Evolutionary conservation across 2,113 vertebrate genomes (phyloP).

Genomic region (Hucho hucho): DNA sequence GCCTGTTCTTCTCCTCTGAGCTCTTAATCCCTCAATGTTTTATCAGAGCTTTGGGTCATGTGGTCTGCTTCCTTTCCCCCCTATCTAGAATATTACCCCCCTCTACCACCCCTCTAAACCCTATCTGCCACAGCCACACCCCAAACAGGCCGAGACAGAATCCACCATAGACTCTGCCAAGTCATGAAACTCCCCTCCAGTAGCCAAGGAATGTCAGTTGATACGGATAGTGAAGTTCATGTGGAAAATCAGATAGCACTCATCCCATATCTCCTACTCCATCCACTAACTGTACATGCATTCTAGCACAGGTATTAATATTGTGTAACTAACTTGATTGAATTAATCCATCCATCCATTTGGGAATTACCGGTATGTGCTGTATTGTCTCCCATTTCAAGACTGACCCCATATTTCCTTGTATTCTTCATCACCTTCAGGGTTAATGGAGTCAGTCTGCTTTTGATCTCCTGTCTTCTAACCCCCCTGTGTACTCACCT

Average conservation of each 20-base stretch:
- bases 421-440: not conserved
- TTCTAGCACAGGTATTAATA: not conserved
- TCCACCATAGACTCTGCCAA: slow-evolving; percentile 10
- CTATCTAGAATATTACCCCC: slow-evolving; percentile 47
- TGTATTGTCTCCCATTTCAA: not conserved
- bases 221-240: not conserved
- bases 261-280: not conserved
- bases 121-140: not conserved
- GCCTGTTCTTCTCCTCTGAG: slow-evolving; percentile 46
- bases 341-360: not conserved
- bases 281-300: not conserved
- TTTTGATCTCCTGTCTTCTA: not conserved
- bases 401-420: not conserved
- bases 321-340: not conserved
- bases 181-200: slow-evolving; percentile 45
- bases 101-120: not conserved
- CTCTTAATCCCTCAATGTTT: slow-evolving; percentile 60
- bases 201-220: slow-evolving; percentile 31
- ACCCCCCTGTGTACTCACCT: not conserved
- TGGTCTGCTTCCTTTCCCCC: slow-evolving; percentile 28
- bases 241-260: not conserved
- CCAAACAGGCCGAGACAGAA: slow-evolving; percentile 3
- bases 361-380: not conserved
- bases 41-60: slow-evolving; percentile 48
- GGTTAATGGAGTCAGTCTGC: not conserved